These are phyloP conservation scores for Ylistrum balloti DNA, from an alignment of 1,140 invertebrate species.

Conservation along the genomic window DNA sequence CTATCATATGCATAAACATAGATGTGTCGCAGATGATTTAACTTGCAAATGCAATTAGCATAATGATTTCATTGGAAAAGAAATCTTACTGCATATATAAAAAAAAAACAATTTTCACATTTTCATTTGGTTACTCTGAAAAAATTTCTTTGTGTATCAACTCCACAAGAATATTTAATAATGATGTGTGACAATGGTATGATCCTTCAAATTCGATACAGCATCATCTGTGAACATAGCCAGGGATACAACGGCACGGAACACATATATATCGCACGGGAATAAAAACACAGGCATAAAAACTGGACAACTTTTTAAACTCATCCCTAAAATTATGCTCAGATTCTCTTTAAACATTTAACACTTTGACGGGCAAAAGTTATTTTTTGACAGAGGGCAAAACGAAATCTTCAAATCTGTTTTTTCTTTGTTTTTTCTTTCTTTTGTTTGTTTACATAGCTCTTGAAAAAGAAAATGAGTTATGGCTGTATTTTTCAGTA, in stretches of 20 bases:
- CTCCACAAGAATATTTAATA: no score
- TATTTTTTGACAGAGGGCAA: no score
- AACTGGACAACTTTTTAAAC: neutral
- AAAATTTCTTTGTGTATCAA: no score
- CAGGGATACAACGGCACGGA: neutral
- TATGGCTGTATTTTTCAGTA: neutral
- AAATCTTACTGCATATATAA: neutral
- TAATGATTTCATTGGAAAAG: neutral
- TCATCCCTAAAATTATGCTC: no score
- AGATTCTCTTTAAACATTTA: no score
- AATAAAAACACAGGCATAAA: neutral
- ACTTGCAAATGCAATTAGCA: neutral
- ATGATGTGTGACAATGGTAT: neutral
- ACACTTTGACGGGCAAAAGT: no score
- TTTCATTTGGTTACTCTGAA: no score
- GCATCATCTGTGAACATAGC: neutral
- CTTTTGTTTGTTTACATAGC: no score
- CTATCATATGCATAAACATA: neutral
- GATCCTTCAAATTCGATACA: neutral
- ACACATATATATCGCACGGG: neutral
- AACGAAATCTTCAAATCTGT: no score
- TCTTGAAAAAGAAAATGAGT: no score
- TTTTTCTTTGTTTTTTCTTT: neutral
- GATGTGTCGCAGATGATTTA: neutral
- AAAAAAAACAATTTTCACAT: no score